A percentile compares a stretch with the other conserved stretches of the same genome.
Conservation (phyloP, 2,113 vertebrate genomes). For the Aleadryas rufinucha region DNA sequence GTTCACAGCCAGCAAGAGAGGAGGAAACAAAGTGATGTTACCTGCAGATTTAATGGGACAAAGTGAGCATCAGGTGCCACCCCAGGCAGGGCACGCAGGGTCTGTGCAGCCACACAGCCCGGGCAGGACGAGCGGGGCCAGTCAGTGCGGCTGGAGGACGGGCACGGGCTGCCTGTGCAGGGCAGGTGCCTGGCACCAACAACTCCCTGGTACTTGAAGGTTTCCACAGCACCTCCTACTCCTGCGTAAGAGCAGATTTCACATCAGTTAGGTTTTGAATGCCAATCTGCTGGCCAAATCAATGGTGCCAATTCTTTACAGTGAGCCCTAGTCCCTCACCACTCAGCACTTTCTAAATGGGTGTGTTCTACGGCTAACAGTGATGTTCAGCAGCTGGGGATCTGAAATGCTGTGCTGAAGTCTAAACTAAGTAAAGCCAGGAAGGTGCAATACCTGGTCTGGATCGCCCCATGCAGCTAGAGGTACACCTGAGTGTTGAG, state of each 20-base stretch:
- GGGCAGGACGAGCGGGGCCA: accelerated
- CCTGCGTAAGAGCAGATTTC: not conserved
- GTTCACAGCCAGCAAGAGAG: not conserved
- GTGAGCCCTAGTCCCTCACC: not conserved
- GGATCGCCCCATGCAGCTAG: accelerated
- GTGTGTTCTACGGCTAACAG: accelerated
- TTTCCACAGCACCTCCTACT: conserved; percentile 12
- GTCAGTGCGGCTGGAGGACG: accelerated
- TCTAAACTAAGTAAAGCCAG: not conserved
- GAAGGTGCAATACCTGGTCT: not conserved
- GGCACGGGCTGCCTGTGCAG: not conserved
- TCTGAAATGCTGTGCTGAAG: not conserved
- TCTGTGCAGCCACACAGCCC: accelerated
- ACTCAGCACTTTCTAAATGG: accelerated
- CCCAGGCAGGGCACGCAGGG: not conserved
- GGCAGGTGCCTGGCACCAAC: not conserved
- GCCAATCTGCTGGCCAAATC: not conserved
- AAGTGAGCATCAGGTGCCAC: not conserved
- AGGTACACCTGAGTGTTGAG: not conserved
- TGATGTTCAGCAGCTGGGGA: too few species aligned
- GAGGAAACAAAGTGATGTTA: not conserved
- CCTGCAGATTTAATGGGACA: not conserved
- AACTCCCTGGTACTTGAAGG: not conserved
- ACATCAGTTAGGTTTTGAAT: not conserved
- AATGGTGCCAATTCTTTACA: not conserved